These are phyloP conservation scores for Dendrocincla tyrannina DNA, from an alignment of 2,797 vertebrate genomes.

Conservation along the genomic window DNA sequence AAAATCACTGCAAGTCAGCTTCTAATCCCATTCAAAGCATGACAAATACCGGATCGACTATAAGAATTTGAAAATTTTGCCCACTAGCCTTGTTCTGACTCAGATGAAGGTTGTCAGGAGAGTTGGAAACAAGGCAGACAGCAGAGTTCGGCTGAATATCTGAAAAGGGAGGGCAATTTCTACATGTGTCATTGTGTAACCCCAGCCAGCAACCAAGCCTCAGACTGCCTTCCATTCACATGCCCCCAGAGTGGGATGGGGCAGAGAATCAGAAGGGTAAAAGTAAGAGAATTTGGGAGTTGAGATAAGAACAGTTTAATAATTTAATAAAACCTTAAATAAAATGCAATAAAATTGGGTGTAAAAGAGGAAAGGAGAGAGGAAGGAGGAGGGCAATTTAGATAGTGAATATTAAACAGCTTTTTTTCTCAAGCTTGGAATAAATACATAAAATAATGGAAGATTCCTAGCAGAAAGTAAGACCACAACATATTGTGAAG, in stretches of 20 bases:
- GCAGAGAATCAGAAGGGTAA: neutral
- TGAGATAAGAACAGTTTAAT: neutral
- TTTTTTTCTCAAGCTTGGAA: neutral
- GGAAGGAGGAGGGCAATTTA: neutral
- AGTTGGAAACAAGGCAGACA: neutral
- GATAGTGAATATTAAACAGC: neutral
- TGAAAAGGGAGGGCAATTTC: neutral
- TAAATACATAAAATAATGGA: neutral
- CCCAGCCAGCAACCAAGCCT: neutral
- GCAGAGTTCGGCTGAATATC: neutral
- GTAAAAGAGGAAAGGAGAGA: neutral
- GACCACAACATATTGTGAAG: neutral
- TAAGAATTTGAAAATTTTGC: neutral
- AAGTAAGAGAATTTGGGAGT: neutral
- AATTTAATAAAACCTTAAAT: neutral
- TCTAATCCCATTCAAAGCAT: neutral
- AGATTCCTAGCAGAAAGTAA: neutral
- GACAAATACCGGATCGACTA: neutral
- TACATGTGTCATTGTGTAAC: fast-evolving
- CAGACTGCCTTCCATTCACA: neutral
- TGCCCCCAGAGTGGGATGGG: too few relatives aligned
- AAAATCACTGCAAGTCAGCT: neutral
- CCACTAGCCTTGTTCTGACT: neutral
- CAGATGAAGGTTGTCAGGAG: neutral
- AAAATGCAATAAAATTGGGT: neutral